A percentile compares a stretch with the other conserved stretches of the same genome.
Conservation (phyloP, 2,797 vertebrate species). For the Neoniphon sammara region DNA sequence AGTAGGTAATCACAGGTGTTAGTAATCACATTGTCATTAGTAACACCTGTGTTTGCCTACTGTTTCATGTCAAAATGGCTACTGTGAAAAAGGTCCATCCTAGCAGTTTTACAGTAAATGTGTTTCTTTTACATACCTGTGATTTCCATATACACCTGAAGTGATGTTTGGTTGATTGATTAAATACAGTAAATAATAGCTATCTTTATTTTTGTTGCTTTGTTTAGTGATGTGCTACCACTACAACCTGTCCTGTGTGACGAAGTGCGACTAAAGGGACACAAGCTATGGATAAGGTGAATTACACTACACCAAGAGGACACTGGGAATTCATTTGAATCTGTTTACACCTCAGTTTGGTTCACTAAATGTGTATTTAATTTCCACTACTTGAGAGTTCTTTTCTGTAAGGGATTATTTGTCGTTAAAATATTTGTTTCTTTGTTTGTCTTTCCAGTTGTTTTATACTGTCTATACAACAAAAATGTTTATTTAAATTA, state of each 20-base stretch:
- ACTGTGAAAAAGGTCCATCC: no score
- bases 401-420: slow-evolving; percentile 13
- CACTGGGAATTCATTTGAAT: slow-evolving; percentile 36
- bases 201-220: background rate
- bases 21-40: no score
- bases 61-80: no score
- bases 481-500: slow-evolving; percentile 54
- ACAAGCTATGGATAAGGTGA: background rate
- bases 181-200: background rate
- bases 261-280: slow-evolving; percentile 9
- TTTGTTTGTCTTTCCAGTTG: slow-evolving; percentile 7
- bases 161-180: background rate
- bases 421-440: background rate
- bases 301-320: slow-evolving; percentile 45
- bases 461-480: slow-evolving; percentile 32
- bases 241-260: background rate
- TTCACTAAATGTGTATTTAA: slow-evolving; percentile 35
- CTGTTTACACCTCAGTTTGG: slow-evolving; percentile 44
- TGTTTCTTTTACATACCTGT: no score
- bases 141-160: no score
- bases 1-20: no score
- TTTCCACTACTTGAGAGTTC: slow-evolving; percentile 30
- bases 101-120: no score
- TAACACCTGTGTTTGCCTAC: no score
- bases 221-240: slow-evolving; percentile 50